phyloP scores from a whole-genome alignment of 2,797 vertebrate genomes.

The Naso thynnoides region DNA sequence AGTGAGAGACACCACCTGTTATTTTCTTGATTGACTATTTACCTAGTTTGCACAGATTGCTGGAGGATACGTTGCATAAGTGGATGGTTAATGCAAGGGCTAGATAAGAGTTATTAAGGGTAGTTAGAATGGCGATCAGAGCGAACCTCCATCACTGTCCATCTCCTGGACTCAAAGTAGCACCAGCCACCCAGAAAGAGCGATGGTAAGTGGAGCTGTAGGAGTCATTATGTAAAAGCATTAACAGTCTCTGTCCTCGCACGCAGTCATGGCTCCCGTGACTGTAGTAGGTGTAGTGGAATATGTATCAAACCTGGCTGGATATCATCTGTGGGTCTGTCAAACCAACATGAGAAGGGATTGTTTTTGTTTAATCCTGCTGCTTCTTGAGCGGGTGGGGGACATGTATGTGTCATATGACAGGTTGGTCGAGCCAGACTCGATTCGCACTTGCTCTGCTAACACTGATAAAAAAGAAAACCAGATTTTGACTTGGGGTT shows the following conservation, averaged over 20 bases:
- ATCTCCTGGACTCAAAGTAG: conserved; percentile 25
- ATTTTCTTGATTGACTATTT: not conserved
- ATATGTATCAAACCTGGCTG: conserved; percentile 3
- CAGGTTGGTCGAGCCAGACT: no score
- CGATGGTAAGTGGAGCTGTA: conserved; percentile 43
- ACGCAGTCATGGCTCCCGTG: conserved; percentile 23
- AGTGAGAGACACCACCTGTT: not conserved
- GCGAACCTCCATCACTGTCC: conserved; percentile 27
- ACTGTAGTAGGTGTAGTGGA: conserved; percentile 39
- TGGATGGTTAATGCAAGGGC: not conserved
- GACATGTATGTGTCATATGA: no score
- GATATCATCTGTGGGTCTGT: no score
- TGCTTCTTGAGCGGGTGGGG: no score
- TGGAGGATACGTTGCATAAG: not conserved
- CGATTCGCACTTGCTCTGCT: no score
- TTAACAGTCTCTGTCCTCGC: conserved; percentile 22
- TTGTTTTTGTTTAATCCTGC: no score
- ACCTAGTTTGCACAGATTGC: conserved; percentile 6
- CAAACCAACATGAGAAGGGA: no score
- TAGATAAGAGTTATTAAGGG: conserved; percentile 18
- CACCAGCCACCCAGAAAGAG: conserved; percentile 7
- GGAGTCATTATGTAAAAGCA: conserved; percentile 58
- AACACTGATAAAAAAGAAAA: no score
- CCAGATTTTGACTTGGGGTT: no score
- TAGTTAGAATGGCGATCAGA: conserved; percentile 21